Evolutionary conservation across 1,140 invertebrate species (phyloP).

Genomic region (Rhagoletis zephyria): DNA sequence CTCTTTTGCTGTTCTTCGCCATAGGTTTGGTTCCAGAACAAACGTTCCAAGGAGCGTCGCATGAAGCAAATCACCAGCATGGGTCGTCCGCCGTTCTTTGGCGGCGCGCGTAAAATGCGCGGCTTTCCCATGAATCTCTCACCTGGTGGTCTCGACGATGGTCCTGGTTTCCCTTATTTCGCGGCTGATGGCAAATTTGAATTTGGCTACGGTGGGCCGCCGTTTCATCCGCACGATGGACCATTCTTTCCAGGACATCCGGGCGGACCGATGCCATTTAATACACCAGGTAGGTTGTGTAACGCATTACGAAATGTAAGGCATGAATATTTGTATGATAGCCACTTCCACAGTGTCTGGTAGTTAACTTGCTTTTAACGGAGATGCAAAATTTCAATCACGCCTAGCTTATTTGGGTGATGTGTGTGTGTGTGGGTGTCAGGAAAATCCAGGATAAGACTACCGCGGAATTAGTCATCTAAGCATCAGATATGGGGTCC

Average conservation of each 20-base stretch:
- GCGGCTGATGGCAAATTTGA: conserved; percentile 90
- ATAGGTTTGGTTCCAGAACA: conserved; percentile 99
- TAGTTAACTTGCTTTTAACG: no score
- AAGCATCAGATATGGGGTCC: no score
- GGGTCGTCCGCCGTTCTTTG: conserved; percentile 92
- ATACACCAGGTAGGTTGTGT: conserved; percentile 79
- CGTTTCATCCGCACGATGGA: conserved; percentile 88
- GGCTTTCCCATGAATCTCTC: conserved; percentile 92
- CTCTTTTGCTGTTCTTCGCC: conserved; percentile 57
- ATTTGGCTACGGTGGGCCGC: conserved; percentile 88
- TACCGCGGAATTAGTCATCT: no score
- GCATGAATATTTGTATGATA: no score
- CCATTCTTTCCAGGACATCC: conserved; percentile 87
- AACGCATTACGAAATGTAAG: not conserved
- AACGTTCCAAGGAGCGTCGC: conserved; percentile 95
- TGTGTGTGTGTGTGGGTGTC: no score
- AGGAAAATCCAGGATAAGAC: no score
- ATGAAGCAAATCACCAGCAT: conserved; percentile 92
- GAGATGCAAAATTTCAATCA: no score
- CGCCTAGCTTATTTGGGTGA: no score
- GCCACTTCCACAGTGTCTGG: no score
- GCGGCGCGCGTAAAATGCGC: conserved; percentile 89
- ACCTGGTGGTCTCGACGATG: conserved; percentile 86
- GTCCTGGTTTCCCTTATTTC: conserved; percentile 89
- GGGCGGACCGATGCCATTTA: conserved; percentile 83